A percentile compares a stretch with the other conserved stretches of the same genome.
These are phyloP conservation scores for Zapus hudsonius DNA, from an alignment of 2,113 vertebrate genomes.

Conservation along the genomic window DNA sequence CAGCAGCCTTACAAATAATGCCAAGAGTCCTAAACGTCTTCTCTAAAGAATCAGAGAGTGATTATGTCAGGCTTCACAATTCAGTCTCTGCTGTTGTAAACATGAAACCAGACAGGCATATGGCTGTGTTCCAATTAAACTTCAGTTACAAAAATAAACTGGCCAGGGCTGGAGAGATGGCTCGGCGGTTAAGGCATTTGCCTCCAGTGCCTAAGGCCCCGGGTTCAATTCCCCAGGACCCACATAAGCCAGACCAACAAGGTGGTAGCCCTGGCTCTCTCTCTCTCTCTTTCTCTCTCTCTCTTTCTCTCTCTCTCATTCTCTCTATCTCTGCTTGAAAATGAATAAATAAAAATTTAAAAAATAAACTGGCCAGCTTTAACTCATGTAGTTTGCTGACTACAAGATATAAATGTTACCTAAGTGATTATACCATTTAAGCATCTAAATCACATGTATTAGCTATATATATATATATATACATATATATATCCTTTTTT, in stretches of 20 bases:
- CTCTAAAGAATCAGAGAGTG: neutral
- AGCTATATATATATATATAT: slow-evolving; percentile 31
- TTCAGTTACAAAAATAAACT: slow-evolving; percentile 47
- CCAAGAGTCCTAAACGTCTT: neutral
- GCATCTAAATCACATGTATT: neutral
- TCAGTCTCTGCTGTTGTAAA: neutral
- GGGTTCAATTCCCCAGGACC: too few relatives aligned
- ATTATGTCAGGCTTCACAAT: slow-evolving; percentile 24
- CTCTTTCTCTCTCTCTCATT: too few relatives aligned
- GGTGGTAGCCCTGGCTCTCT: too few relatives aligned
- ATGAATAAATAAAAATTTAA: too few relatives aligned
- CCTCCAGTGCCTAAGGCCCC: too few relatives aligned
- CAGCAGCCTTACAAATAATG: neutral
- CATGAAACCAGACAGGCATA: neutral
- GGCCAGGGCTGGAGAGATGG: too few relatives aligned
- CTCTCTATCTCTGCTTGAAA: too few relatives aligned
- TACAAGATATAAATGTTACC: neutral
- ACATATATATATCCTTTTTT: neutral
- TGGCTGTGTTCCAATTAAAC: slow-evolving; percentile 27
- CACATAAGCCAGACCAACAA: too few relatives aligned
- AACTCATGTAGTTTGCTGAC: neutral
- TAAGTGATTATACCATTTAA: neutral
- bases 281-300: too few relatives aligned
- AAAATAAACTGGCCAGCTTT: neutral
- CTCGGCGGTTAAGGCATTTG: too few relatives aligned